phyloP scores from a whole-genome alignment of 1,140 invertebrate genomes.

The Neomicropteryx cornuta region DNA sequence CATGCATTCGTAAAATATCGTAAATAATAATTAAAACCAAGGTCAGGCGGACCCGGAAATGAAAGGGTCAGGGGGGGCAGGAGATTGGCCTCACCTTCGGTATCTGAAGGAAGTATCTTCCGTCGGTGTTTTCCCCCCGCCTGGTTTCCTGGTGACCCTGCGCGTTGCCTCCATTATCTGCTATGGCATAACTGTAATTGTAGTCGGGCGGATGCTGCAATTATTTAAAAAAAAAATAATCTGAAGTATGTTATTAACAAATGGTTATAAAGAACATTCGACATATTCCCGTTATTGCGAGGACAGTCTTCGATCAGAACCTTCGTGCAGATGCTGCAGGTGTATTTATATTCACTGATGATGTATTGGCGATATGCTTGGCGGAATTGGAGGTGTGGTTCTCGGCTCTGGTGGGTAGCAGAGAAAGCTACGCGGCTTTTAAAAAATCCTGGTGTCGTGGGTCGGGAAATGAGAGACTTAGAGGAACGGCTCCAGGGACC shows the following conservation, averaged over 20 bases:
- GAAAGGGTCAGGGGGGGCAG: too few relatives aligned
- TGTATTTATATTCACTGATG: constrained; percentile 1
- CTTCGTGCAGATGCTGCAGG: background rate
- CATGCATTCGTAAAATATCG: too few relatives aligned
- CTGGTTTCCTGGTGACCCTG: constrained; percentile 46
- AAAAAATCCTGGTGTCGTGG: too few relatives aligned
- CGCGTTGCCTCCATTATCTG: constrained; percentile 28
- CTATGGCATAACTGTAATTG: constrained; percentile 38
- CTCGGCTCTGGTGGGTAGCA: too few relatives aligned
- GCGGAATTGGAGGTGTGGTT: too few relatives aligned
- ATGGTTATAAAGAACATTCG: background rate
- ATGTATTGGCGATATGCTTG: too few relatives aligned
- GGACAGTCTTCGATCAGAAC: too few relatives aligned
- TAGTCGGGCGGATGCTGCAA: constrained; percentile 39
- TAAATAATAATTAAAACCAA: too few relatives aligned
- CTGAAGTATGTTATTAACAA: background rate
- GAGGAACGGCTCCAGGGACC: too few relatives aligned
- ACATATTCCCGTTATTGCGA: background rate
- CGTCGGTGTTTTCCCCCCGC: constrained; percentile 39
- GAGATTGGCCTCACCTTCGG: constrained; percentile 30
- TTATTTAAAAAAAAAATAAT: constrained; percentile 10
- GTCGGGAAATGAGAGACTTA: too few relatives aligned
- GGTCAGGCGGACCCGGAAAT: too few relatives aligned
- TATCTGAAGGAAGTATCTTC: constrained; percentile 35
- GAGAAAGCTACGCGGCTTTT: too few relatives aligned